Evolutionary conservation across 2,888 invertebrate species (phyloP), one percentile per base, ranked within the genome.

Genomic region (Laspeyria flexula): DNA sequence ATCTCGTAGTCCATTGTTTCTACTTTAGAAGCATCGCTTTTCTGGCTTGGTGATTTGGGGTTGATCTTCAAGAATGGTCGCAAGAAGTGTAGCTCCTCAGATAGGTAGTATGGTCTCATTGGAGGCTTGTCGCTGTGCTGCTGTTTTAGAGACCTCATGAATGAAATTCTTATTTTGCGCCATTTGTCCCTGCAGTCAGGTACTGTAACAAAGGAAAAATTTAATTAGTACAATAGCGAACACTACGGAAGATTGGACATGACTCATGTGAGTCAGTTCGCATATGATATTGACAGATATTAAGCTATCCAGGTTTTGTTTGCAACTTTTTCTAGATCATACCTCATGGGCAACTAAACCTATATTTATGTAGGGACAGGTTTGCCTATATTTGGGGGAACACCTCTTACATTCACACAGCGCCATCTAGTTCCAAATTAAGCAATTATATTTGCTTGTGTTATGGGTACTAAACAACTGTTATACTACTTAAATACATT

Each of bases 151-250:
- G 69, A 73, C 18, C 75, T 61, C 65, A 70, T 71, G 48, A 60
- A 75, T 0, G 73, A 73, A 18, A 72, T 73, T 9, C 75, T 44
- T 43, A 75, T 72, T 43, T 72, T 73, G 1, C 75, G 57, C 75
- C 75, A 75, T 61, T 66, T 71, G 23, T 73, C 73, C 42, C 72
- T 64, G 42, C 75, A 75, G 21, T 72, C 71, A 7, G 64, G 60
- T 23, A 72, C 75, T 75, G 71, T 16, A 65, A 68, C 37, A 59
- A 56, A 43, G 13, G 33, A 45, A 52, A n/a, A 29, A 1, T 38
- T 25, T 47, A 16, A 15, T 43, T 38, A 16, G 16, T 11, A 38
- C 23, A 11, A 25, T 13, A 16, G 11, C 7, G 0, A 34, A 3
- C 9, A 34, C 34, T 1, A 16, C 3, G 1, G 16, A 9, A 16